phyloP scores from a whole-genome alignment of 2,113 vertebrate species.

The rat (Rattus norvegicus) region GRCr8 NC_086038.1:10178001-10178500 shows the following conservation, averaged over 20 bases:
- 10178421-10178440: not conserved
- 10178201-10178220: not conserved
- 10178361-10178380: too few species aligned
- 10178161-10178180: not conserved
- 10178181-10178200: not conserved
- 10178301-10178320: constrained; percentile 97
- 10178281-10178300: constrained; percentile 95
- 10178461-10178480: not conserved
- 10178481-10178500: not conserved
- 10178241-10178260: too few species aligned
- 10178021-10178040: not conserved
- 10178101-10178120: fast-evolving
- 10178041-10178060: not conserved
- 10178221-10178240: not conserved
- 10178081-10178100: not conserved
- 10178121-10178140: not conserved
- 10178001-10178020: not conserved
- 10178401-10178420: not conserved
- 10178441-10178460: not conserved
- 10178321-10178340: constrained; percentile 52
- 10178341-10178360: fast-evolving
- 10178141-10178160: too few species aligned
- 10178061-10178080: fast-evolving
- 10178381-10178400: not conserved
- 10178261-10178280: constrained; percentile 97